phyloP scores from a whole-genome alignment of 2,888 invertebrate genomes.

The Heliconius charithonia region DNA sequence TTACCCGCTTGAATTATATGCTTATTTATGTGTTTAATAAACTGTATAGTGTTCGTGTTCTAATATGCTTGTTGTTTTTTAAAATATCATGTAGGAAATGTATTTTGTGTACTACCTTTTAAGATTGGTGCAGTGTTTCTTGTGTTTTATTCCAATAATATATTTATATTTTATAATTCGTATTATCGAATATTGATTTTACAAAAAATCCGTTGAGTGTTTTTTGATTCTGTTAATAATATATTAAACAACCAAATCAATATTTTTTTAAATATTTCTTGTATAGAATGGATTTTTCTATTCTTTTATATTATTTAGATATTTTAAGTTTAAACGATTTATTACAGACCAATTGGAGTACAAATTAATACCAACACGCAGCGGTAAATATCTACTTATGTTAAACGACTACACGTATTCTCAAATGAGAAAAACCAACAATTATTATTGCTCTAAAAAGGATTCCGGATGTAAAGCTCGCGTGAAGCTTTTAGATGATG shows the following conservation, averaged over 20 bases:
- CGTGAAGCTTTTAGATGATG: constrained; percentile 46
- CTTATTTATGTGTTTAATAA: not conserved
- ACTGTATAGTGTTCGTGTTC: too few relatives aligned
- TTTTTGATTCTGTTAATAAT: not conserved
- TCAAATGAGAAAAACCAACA: constrained; percentile 47
- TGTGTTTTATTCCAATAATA: not conserved
- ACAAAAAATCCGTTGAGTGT: not conserved
- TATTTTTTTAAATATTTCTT: not conserved
- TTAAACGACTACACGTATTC: constrained; percentile 56
- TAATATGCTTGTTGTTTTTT: too few relatives aligned
- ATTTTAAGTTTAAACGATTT: constrained; percentile 7
- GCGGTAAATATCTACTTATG: constrained; percentile 54
- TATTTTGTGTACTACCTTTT: too few relatives aligned
- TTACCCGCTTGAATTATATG: not conserved
- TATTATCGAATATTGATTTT: too few relatives aligned
- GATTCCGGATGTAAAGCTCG: constrained; percentile 55
- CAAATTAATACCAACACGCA: constrained; percentile 49
- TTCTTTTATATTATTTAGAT: not conserved
- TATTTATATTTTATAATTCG: not conserved
- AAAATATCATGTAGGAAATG: too few relatives aligned
- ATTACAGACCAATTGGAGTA: constrained; percentile 43
- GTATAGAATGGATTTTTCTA: not conserved
- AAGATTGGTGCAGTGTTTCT: too few relatives aligned
- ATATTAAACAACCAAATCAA: not conserved
- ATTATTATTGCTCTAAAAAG: constrained; percentile 50